phyloP scores from a whole-genome alignment of 1,140 invertebrate genomes.

The Drosophila kohkoa region DNA sequence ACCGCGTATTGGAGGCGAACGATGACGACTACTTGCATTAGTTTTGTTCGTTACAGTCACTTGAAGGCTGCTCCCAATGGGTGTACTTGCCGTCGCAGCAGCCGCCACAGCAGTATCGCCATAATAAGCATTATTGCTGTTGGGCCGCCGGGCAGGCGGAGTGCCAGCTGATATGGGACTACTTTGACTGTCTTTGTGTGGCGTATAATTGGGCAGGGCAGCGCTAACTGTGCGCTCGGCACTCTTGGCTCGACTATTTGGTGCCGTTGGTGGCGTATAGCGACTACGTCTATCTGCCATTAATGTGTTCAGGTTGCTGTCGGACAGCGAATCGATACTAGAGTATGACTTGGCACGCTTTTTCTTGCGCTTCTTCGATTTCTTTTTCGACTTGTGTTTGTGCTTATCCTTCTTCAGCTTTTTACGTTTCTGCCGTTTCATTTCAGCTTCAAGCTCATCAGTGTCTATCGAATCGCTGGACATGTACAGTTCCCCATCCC shows the following conservation, averaged over 20 bases:
- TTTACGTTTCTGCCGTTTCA: conserved; percentile 85
- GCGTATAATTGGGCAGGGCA: conserved; percentile 80
- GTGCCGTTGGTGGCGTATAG: conserved; percentile 75
- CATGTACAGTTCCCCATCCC: conserved; percentile 61
- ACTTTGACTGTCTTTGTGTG: conserved; percentile 80
- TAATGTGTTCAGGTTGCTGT: conserved; percentile 85
- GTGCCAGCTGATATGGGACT: conserved; percentile 88
- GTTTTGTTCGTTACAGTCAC: conserved; percentile 77
- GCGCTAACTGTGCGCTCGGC: conserved; percentile 85
- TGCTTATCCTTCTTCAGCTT: conserved; percentile 87
- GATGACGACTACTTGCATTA: conserved; percentile 61
- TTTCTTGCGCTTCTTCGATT: conserved; percentile 89
- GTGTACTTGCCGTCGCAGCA: conserved; percentile 31
- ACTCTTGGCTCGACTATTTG: conserved; percentile 69
- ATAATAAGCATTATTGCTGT: conserved; percentile 62
- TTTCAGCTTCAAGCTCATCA: conserved; percentile 78
- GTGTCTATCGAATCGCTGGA: conserved; percentile 78
- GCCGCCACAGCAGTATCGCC: conserved; percentile 30
- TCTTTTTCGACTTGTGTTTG: conserved; percentile 88
- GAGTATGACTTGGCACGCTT: conserved; percentile 88
- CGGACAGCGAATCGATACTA: conserved; percentile 87
- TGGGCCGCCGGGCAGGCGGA: conserved; percentile 74
- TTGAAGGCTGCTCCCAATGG: conserved; percentile 62
- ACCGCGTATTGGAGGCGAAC: conserved; percentile 63
- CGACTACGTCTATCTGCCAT: conserved; percentile 81